Base-by-base conservation (phyloP, 2,797 vertebrate genomes). In the Ciconia nigra region DNA sequence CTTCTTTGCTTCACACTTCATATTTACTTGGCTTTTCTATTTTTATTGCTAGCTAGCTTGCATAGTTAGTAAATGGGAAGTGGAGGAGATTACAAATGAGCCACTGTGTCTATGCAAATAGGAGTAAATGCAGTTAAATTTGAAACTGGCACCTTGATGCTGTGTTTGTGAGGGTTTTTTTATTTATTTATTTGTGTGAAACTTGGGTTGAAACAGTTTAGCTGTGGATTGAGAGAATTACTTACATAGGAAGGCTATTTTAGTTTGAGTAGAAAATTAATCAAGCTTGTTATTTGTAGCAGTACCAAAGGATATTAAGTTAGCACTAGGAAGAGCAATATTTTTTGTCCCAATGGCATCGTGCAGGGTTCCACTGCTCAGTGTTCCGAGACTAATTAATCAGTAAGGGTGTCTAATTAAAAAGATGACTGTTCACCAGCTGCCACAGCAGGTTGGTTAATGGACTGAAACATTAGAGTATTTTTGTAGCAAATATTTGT, bases 341-440 rank as follows among this genome's bases (percentile, higher is more conserved):
- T 86, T 89, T 76, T 93, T 92, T 15, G 57, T 97, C 97, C 90
- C 94, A 73, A 25, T 71, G 93, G 94, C 77, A 91, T 69, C 1
- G 3, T 88, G 66, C 72, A 93, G 93, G 63, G 73, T 95, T 97
- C 49, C 39, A 80, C 89, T 90, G 90, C 85, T 95, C 95, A 95
- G 85, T 95, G 86, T 96, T 96, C 88, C 97, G 97, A 95, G 96
- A 97, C 96, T 98, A 98, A 98, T 98, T 98, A 98, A 97, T 97
- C 95, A 98, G 95, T 95, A 92, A 97, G 93, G 46, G 44, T 96
- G 76, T 97, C 89, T 97, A 98, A 98, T 97, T 98, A 96, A 97
- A 97, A 97, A 96, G 93, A 96, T 97, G 97, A 97, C 96, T 97
- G 95, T 95, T 97, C 94, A 86, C 97, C 89, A 97, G 93, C 96